phyloP scores from a whole-genome alignment of 1,140 invertebrate genomes.

The Tyrophagus putrescentiae region DNA sequence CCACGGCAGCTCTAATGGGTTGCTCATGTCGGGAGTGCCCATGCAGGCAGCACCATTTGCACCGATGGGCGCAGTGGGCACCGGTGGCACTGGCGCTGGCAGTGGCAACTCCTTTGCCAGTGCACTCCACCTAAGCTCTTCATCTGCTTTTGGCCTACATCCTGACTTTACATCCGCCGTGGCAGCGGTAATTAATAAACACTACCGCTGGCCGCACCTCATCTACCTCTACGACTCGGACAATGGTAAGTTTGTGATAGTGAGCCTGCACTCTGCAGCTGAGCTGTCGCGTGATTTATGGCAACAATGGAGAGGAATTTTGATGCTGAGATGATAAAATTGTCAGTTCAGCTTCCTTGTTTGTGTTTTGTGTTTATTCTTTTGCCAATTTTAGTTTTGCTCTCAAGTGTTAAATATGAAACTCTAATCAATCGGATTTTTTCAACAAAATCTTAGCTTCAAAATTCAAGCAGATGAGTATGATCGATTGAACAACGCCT shows the following conservation, averaged over 20 bases:
- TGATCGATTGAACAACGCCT: too few relatives aligned
- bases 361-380: too few relatives aligned
- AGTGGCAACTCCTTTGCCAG: constrained; percentile 68
- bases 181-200: constrained; percentile 73
- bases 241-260: constrained; percentile 85
- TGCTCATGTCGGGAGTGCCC: constrained; percentile 81
- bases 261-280: too few relatives aligned
- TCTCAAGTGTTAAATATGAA: too few relatives aligned
- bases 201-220: constrained; percentile 79
- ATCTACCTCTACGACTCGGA: constrained; percentile 89
- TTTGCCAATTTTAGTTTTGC: too few relatives aligned
- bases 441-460: too few relatives aligned
- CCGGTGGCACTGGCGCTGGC: not conserved
- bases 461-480: too few relatives aligned
- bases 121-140: constrained; percentile 63
- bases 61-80: not conserved
- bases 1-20: constrained; percentile 85
- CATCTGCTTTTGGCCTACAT: constrained; percentile 72
- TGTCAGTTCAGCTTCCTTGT: too few relatives aligned
- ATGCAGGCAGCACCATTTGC: not conserved
- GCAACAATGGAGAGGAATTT: too few relatives aligned
- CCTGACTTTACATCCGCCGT: constrained; percentile 88
- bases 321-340: too few relatives aligned
- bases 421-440: too few relatives aligned
- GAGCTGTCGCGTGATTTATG: too few relatives aligned